These are phyloP conservation scores for Centropus unirufus DNA, from an alignment of 2,113 vertebrate species.

Conservation along the genomic window DNA sequence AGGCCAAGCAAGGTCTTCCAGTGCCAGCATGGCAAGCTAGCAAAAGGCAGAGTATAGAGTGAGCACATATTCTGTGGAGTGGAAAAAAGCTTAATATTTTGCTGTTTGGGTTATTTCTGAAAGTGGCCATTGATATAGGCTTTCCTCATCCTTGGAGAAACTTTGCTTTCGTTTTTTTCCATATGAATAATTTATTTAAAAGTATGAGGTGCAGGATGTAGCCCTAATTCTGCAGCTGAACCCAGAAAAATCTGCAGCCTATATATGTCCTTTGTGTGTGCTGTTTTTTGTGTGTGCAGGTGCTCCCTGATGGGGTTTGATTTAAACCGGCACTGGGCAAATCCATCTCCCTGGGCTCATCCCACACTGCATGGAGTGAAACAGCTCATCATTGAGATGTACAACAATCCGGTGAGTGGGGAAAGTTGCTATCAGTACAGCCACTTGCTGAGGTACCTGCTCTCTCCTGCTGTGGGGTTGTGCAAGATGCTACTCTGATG, in stretches of 20 bases:
- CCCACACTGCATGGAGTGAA: constrained; percentile 95
- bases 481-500: neutral
- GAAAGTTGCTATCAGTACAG: neutral
- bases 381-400: constrained; percentile 94
- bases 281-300: constrained; percentile 70
- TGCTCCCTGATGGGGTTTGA: constrained; percentile 98
- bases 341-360: constrained; percentile 95
- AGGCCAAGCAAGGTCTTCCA: neutral
- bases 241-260: neutral
- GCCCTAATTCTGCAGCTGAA: neutral
- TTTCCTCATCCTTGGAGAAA: fast-evolving
- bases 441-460: neutral
- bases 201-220: neutral
- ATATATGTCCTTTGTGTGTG: neutral
- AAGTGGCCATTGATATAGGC: neutral
- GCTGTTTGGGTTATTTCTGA: fast-evolving
- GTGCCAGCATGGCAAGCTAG: neutral
- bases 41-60: neutral
- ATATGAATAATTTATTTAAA: neutral
- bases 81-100: neutral
- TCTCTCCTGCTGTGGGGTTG: neutral
- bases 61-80: neutral
- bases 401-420: constrained; percentile 91
- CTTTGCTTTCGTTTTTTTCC: neutral
- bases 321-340: constrained; percentile 97